phyloP scores from a whole-genome alignment of 2,113 vertebrate genomes.

The Corythornis vintsioides region DNA sequence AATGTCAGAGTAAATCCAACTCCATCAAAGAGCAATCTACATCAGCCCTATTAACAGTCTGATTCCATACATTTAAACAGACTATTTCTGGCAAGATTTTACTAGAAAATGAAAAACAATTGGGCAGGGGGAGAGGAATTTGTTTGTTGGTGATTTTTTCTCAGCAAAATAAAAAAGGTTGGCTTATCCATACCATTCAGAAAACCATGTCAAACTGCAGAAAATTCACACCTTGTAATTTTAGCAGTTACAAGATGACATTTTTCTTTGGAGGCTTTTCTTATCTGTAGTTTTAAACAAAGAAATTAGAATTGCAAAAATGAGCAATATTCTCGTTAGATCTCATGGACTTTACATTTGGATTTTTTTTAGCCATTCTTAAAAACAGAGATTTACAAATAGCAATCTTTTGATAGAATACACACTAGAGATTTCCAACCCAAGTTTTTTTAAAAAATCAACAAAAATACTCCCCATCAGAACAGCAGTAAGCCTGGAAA shows the following conservation, averaged over 20 bases:
- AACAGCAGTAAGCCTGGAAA: background rate
- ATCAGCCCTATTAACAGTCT: background rate
- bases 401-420: background rate
- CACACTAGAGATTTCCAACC: background rate
- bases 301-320: background rate
- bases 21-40: background rate
- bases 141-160: too few species aligned
- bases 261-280: background rate
- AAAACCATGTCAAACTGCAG: background rate
- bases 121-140: background rate
- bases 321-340: background rate
- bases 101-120: background rate
- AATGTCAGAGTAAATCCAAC: background rate
- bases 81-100: background rate
- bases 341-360: background rate
- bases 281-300: background rate
- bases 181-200: background rate
- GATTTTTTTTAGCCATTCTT: background rate
- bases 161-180: background rate
- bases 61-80: background rate
- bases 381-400: background rate
- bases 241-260: background rate
- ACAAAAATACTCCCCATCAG: fast-evolving
- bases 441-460: background rate
- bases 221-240: background rate